Evolutionary conservation across 2,888 invertebrate genomes (phyloP), one percentile per base, ranked within the genome.

Genomic region (Athalia rosae): DNA sequence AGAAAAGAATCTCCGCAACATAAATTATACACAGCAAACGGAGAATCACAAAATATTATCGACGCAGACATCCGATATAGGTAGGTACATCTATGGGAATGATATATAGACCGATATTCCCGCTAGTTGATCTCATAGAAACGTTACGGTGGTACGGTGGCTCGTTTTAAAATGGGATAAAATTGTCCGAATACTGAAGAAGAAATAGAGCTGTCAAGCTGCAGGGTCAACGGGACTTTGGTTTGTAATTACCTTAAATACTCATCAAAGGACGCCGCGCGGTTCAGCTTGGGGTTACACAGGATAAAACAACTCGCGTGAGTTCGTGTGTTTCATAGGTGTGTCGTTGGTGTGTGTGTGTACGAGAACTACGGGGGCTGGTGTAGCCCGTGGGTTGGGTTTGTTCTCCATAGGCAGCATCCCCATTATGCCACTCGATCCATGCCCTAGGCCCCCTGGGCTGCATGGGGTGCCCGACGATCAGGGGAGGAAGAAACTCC

Each of bases 211-310:
- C 58, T 71, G 71, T 71, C 71, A 56, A 28, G 28, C 28, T 71
- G 43, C 43, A 58, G 71, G 71, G 71, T 71, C 71, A 71, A 50
- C 43, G 71, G 71, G 67, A 61, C 76, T 64, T 61, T 53, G 61
- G 76, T 77, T 61, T 63, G 69, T 73, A 73, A 77, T 77, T 77
- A 77, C 73, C 63, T 71, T 77, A 77, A 77, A 77, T 73, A 53
- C 62, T 69, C 50, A 45, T 77, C 77, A 77, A 77, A 77, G 74
- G 77, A 61, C 28, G 73, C 71, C 77, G 77, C 64, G 41, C 13
- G n/a, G 41, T 50, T 8, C 63, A 48, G 77, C 73, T 74, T 61
- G 73, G 74, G 77, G 73, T 77, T 61, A 50, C 48, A 48, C 28
- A 63, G 63, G 77, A 71, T 74, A 73, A 77, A 43, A 13, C 28